These are phyloP conservation scores for Orius laevigatus DNA, from an alignment of 1,140 invertebrate species.

Conservation along the genomic window DNA sequence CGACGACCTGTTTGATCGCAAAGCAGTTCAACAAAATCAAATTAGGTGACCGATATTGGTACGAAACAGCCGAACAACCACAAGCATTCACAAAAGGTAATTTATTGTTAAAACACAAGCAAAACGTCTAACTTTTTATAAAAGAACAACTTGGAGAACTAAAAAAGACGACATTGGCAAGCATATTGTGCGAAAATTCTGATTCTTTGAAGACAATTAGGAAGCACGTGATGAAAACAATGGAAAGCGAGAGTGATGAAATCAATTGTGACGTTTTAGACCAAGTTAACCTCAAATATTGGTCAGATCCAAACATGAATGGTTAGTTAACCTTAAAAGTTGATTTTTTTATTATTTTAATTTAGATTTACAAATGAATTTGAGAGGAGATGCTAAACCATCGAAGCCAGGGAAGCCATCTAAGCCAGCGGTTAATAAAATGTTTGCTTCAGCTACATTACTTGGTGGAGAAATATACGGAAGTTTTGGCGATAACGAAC, in stretches of 20 bases:
- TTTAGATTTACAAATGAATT: constrained; percentile 8
- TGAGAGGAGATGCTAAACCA: constrained; percentile 3
- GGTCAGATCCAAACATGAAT: constrained; percentile 5
- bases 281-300: constrained; percentile 10
- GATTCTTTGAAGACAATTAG: constrained; percentile 4
- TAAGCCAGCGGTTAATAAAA: not conserved
- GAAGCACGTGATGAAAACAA: constrained; percentile 6
- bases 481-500: not conserved
- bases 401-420: no score
- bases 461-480: not conserved
- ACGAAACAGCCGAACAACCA: constrained; percentile 48
- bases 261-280: constrained; percentile 24
- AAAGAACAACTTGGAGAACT: constrained; percentile 66
- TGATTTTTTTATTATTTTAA: constrained; percentile 10
- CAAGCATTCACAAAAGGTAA: constrained; percentile 53
- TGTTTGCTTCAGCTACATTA: constrained; percentile 5
- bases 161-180: constrained; percentile 61
- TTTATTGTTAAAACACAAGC: not conserved
- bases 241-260: constrained; percentile 3
- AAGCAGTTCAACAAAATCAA: constrained; percentile 71
- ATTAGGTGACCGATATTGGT: constrained; percentile 72
- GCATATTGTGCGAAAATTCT: constrained; percentile 55
- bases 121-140: constrained; percentile 24
- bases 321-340: constrained; percentile 13
- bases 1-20: constrained; percentile 66